phyloP scores from a whole-genome alignment of 1,140 invertebrate genomes.

The Pseudomyrmex flavicornis region DNA sequence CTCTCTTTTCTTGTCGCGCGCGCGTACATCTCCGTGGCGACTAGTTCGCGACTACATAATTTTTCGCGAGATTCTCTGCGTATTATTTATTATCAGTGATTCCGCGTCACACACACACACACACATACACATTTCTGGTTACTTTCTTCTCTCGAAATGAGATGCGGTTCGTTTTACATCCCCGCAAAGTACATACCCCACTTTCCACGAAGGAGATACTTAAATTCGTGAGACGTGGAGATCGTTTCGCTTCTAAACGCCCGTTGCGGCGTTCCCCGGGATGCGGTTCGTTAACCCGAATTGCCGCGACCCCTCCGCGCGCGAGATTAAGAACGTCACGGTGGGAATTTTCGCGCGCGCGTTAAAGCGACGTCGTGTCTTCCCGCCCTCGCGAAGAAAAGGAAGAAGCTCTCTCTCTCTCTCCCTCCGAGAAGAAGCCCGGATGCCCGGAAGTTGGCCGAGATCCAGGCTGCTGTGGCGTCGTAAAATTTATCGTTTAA shows the following conservation, averaged over 20 bases:
- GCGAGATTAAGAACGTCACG: conserved; percentile 34
- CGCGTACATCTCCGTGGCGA: not conserved
- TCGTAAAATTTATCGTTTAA: conserved; percentile 72
- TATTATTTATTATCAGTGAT: not conserved
- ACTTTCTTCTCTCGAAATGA: not conserved
- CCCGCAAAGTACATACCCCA: not conserved
- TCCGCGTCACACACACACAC: not conserved
- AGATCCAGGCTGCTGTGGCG: conserved; percentile 54
- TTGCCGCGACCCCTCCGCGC: not conserved
- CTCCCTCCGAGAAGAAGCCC: not conserved
- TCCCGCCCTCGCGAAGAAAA: not conserved
- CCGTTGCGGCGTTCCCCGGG: not conserved
- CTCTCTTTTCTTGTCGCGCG: not conserved
- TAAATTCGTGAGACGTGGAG: conserved; percentile 13
- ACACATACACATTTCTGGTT: not conserved
- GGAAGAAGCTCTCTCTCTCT: not conserved
- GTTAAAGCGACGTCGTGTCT: not conserved
- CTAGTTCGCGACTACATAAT: not conserved
- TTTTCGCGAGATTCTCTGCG: not conserved
- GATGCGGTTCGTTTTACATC: not conserved
- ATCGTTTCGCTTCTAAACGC: conserved; percentile 34
- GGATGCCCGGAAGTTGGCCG: conserved; percentile 53
- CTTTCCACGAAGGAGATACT: not conserved
- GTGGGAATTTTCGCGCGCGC: conserved; percentile 6
- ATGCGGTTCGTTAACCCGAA: conserved; percentile 58